Evolutionary conservation across 2,113 vertebrate genomes (phyloP).

Genomic region (Entomyzon cyanotis): DNA sequence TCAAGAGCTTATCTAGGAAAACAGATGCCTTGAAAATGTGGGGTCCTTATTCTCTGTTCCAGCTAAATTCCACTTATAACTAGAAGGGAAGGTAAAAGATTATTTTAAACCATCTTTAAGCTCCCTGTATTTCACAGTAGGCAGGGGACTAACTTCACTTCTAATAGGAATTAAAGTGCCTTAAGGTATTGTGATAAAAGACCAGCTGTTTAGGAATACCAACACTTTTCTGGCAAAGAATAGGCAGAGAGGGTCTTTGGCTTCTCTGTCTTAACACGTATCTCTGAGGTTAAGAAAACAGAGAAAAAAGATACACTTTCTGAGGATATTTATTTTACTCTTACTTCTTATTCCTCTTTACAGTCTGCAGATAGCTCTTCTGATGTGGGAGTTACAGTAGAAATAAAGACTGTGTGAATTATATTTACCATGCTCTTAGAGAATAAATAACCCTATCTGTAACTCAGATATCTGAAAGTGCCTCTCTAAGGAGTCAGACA

Average conservation of each 20-base stretch:
- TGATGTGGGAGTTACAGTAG: neutral
- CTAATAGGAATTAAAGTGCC: neutral
- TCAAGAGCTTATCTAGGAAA: constrained; percentile 3
- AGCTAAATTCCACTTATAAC: constrained; percentile 1
- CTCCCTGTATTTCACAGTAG: neutral
- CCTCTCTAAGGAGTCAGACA: neutral
- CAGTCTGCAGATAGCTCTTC: neutral
- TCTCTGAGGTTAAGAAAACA: neutral
- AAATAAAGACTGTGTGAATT: neutral
- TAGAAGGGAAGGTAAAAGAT: neutral
- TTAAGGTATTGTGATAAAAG: neutral
- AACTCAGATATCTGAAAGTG: neutral
- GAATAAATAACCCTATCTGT: neutral
- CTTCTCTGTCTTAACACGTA: neutral
- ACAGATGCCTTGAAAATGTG: neutral
- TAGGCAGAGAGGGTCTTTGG: neutral
- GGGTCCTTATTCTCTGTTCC: neutral
- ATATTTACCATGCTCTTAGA: neutral
- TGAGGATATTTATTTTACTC: neutral
- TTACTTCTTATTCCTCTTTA: neutral
- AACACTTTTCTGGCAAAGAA: neutral
- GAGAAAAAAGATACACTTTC: neutral
- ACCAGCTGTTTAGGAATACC: neutral
- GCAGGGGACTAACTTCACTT: neutral
- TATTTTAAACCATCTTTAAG: neutral